A percentile compares a stretch with the other conserved stretches of the same genome.
phyloP scores from a whole-genome alignment of 2,113 vertebrate species.

The Carassius carassius region DNA sequence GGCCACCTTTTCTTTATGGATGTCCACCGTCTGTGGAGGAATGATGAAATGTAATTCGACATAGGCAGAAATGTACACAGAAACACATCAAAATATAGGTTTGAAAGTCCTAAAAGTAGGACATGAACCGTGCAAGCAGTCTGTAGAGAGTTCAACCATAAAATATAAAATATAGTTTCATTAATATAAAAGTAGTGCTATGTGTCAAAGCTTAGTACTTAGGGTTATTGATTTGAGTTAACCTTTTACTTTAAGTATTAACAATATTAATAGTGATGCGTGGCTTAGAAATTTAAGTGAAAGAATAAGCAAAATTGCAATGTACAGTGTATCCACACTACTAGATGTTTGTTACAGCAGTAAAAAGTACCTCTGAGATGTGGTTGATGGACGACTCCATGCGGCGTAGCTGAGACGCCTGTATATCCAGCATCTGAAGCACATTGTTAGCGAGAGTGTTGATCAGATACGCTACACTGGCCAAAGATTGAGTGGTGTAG shows the following conservation, averaged over 20 bases:
- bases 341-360: neutral
- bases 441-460: conserved; percentile 99
- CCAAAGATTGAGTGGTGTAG: conserved; percentile 97
- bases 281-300: neutral
- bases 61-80: neutral
- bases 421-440: conserved; percentile 98
- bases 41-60: neutral
- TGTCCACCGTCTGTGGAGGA: conserved; percentile 91
- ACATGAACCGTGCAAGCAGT: neutral
- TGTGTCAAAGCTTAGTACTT: neutral
- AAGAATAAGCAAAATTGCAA: neutral
- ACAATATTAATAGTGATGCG: neutral
- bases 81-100: neutral
- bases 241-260: neutral
- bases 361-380: conserved; percentile 90
- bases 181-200: neutral
- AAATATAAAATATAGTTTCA: neutral
- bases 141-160: neutral
- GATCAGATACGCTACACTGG: conserved; percentile 98
- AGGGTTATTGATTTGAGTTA: neutral
- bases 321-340: neutral
- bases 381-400: conserved; percentile 99
- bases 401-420: conserved; percentile 95
- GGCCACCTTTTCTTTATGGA: conserved; percentile 99
- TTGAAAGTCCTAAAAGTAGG: neutral